Conservation (phyloP, 2,113 vertebrate genomes). For the Eulemur macaco region DNA sequence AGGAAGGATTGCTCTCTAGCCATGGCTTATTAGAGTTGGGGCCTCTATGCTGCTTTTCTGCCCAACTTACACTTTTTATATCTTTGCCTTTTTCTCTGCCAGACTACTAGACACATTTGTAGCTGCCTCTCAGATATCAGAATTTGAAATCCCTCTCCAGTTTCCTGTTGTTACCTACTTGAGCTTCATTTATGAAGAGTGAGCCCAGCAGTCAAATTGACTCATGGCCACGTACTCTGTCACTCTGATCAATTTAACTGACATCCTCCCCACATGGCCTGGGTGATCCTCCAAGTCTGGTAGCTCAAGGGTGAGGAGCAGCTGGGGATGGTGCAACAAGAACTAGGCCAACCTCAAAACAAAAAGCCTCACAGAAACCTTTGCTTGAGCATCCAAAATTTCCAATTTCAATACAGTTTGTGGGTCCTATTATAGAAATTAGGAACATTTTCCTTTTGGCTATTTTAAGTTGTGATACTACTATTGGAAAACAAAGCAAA, state of each 20-base stretch:
- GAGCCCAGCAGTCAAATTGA: not conserved
- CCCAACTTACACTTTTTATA: not conserved
- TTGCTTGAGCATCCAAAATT: accelerated
- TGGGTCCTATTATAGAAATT: not conserved
- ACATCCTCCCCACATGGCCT: not conserved
- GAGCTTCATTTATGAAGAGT: not conserved
- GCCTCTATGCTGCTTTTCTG: not conserved
- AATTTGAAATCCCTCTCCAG: not conserved
- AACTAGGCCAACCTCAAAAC: not conserved
- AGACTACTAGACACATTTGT: not conserved
- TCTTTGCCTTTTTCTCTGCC: not conserved
- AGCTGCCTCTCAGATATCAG: not conserved
- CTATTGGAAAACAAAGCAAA: not conserved
- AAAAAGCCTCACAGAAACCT: not conserved
- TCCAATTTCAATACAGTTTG: not conserved
- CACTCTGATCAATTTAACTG: not conserved
- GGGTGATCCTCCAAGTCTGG: not conserved
- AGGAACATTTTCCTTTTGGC: not conserved
- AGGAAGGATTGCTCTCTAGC: not conserved
- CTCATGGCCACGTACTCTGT: accelerated
- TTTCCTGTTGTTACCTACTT: not conserved
- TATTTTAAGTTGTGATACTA: not conserved
- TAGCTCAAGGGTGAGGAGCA: accelerated
- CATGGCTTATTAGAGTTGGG: not conserved
- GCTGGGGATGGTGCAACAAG: accelerated